These are phyloP conservation scores for Phaethornis superciliosus DNA, from an alignment of 2,113 vertebrate species.

Conservation along the genomic window DNA sequence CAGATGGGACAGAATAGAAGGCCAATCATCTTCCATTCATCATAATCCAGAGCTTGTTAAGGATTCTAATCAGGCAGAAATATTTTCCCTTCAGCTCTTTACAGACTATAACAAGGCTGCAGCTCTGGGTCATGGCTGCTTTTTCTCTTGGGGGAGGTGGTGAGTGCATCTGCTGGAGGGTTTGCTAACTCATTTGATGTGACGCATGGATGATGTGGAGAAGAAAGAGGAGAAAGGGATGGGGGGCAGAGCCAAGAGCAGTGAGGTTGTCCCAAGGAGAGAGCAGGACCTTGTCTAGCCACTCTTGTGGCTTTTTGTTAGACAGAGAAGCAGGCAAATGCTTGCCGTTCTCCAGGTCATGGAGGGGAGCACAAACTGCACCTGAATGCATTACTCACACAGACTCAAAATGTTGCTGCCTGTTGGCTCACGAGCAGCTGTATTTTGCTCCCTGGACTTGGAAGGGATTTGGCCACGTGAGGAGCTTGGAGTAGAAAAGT, in stretches of 20 bases:
- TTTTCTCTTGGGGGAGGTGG: constrained; percentile 53
- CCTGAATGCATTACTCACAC: neutral
- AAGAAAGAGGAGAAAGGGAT: neutral
- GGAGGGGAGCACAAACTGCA: neutral
- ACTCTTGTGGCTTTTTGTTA: too few relatives aligned
- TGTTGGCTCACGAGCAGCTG: neutral
- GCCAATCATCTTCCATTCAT: neutral
- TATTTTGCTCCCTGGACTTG: neutral
- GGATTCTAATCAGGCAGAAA: constrained; percentile 71
- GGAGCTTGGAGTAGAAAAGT: constrained; percentile 27
- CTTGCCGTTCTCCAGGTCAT: neutral
- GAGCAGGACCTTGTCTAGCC: too few relatives aligned
- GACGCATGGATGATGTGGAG: neutral
- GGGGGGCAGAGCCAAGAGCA: neutral
- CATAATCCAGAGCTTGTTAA: constrained; percentile 21
- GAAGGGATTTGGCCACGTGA: constrained; percentile 38
- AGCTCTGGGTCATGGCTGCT: constrained; percentile 31
- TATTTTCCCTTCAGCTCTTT: constrained; percentile 68
- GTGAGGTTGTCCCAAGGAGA: neutral
- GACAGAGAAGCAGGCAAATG: too few relatives aligned
- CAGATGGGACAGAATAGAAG: neutral
- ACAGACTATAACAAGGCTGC: constrained; percentile 56
- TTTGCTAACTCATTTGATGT: constrained; percentile 59
- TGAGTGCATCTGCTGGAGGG: neutral
- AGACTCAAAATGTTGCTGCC: neutral